Conservation (phyloP, 2,797 vertebrate genomes). For the Neosilurus mollespiculum region DNA sequence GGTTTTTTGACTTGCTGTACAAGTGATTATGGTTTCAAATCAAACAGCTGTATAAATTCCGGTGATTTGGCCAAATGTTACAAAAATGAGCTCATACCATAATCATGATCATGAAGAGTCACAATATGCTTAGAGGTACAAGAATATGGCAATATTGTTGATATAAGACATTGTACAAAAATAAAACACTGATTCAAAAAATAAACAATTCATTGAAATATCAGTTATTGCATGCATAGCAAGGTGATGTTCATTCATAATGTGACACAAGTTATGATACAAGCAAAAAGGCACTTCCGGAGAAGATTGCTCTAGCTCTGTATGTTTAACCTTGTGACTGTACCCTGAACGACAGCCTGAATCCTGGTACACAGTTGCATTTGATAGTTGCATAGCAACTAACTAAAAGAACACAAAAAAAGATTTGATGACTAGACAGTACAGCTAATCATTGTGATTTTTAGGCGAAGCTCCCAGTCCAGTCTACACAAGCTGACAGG, state of each 20-base stretch:
- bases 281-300: slow-evolving; percentile 18
- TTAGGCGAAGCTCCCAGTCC: slow-evolving; percentile 21
- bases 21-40: slow-evolving; percentile 58
- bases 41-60: slow-evolving; percentile 67
- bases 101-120: slow-evolving; percentile 18
- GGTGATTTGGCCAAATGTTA: slow-evolving; percentile 12
- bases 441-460: slow-evolving; percentile 36
- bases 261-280: slow-evolving; percentile 25
- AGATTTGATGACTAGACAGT: slow-evolving; percentile 59
- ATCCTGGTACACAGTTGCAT: slow-evolving; percentile 68
- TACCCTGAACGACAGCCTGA: slow-evolving; percentile 54
- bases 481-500: slow-evolving; percentile 25
- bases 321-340: slow-evolving; percentile 9
- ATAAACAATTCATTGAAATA: slow-evolving; percentile 38
- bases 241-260: slow-evolving; percentile 20
- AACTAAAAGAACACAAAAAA: slow-evolving; percentile 71
- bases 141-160: slow-evolving; percentile 44
- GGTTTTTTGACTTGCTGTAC: slow-evolving; percentile 82
- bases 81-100: slow-evolving; percentile 18
- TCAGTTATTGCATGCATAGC: slow-evolving; percentile 41
- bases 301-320: slow-evolving; percentile 19
- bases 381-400: slow-evolving; percentile 84
- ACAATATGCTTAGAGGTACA: slow-evolving; percentile 39
- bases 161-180: slow-evolving; percentile 48
- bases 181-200: slow-evolving; percentile 40